Evolutionary conservation across 2,888 invertebrate genomes (phyloP).

Genomic region (Uropetala carovei): DNA sequence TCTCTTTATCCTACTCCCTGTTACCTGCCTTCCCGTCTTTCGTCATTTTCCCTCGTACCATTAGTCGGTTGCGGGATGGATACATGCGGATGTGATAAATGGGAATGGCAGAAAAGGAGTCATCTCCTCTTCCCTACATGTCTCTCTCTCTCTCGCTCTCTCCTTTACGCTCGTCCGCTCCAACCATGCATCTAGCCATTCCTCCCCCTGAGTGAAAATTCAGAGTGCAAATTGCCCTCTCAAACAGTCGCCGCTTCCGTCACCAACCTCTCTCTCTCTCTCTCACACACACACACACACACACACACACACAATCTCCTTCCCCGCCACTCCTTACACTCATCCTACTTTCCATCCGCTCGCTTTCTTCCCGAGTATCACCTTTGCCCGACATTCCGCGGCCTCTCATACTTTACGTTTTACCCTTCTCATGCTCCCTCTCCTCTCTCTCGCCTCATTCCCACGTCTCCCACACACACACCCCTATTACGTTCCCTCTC

Average conservation of each 20-base stretch:
- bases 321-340: background rate
- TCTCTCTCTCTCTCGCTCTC: background rate
- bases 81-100: background rate
- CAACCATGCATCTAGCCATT: background rate
- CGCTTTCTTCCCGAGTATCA: too few relatives aligned
- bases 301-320: background rate
- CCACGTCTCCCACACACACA: too few relatives aligned
- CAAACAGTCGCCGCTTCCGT: background rate
- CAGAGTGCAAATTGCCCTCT: slow-evolving; percentile 14
- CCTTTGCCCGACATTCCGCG: too few relatives aligned
- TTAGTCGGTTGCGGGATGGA: background rate
- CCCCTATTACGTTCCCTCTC: too few relatives aligned
- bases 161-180: background rate
- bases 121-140: background rate
- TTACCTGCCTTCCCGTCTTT: background rate
- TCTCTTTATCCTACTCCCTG: background rate
- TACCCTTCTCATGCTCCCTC: too few relatives aligned
- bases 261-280: background rate
- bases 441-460: too few relatives aligned
- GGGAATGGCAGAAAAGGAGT: background rate
- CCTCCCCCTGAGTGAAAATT: background rate
- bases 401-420: too few relatives aligned
- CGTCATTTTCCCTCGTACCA: background rate
- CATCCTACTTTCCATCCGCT: too few relatives aligned
- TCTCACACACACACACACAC: background rate